phyloP scores from a whole-genome alignment of 1,140 invertebrate genomes.

The Philopotamus ludificatus region DNA sequence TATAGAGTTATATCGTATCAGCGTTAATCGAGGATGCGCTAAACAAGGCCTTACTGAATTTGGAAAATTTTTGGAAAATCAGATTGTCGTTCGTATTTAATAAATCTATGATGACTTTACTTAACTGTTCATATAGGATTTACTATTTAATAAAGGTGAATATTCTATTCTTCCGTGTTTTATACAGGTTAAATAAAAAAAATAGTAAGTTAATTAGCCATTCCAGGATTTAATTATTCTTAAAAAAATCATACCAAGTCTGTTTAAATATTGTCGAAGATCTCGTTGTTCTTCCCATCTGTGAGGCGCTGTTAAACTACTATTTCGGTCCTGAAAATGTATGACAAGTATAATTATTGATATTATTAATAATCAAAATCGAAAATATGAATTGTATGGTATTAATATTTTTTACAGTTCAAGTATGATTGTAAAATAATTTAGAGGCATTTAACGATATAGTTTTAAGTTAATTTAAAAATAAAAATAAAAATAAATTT shows the following conservation, averaged over 20 bases:
- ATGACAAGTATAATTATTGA: neutral
- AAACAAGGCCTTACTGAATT: too few species aligned
- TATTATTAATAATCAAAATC: neutral
- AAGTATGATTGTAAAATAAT: neutral
- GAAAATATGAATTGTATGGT: neutral
- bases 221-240: slow-evolving; percentile 19
- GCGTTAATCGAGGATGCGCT: too few species aligned
- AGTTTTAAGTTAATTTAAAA: neutral
- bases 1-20: too few species aligned
- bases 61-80: neutral
- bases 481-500: neutral
- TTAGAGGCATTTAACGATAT: neutral
- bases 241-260: slow-evolving; percentile 58
- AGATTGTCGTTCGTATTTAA: neutral
- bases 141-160: neutral
- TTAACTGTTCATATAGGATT: neutral
- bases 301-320: slow-evolving; percentile 66
- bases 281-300: slow-evolving; percentile 66
- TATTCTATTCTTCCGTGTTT: neutral
- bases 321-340: slow-evolving; percentile 58
- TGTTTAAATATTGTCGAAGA: slow-evolving; percentile 65
- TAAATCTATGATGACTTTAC: neutral
- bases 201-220: too few species aligned
- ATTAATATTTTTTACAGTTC: too few species aligned
- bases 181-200: neutral